Evolutionary conservation across 2,113 vertebrate genomes (phyloP), one percentile per base, ranked within the genome.

Genomic region (Oncorhynchus gorbuscha): DNA sequence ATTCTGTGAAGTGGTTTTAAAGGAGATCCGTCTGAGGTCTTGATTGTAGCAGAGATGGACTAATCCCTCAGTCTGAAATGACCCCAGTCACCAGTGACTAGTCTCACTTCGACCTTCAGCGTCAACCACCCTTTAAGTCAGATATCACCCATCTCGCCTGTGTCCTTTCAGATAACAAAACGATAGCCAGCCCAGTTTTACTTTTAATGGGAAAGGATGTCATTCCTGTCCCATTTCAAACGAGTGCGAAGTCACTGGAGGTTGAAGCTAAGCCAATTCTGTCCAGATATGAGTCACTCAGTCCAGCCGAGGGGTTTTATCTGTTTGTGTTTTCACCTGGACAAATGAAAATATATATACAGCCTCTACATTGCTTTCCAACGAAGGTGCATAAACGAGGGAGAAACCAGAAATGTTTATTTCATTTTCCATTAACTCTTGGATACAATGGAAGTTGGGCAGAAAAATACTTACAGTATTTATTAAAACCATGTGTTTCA

Each of bases 261-360:
- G 45, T 73, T 39, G 12, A 83, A 85, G 81, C 84, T 76, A 73
- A 87, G 83, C 71, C 78, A 64, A 79, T 73, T 73, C 26, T 30
- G 65, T 18, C 14, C 7, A 30, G 73, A 81, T 32, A 72, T 81
- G 85, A 88, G 67, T 90, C 84, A 45, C 39, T 12, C 39, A 11
- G 39, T 45, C 39, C 39, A 45, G 39, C 2, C 39, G 2, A 45
- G 39, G 39, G 39, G 9, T 45, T 11, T 45, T 11, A 45, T 45
- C 39, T 45, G 39, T 45, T 9, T 45, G 9, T 45, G 9, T 45
- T 45, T 45, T 45, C 39, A 45, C 39, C 9, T 45, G 39, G 9
- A 45, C 39, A 11, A 45, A 45, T 45, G 1, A 11, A 45, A 45
- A 28, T 28, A 45, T 2, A 9, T 45, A 45, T 45, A 45, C 8